phyloP scores from a whole-genome alignment of 2,113 vertebrate species.

The Osmerus mordax region DNA sequence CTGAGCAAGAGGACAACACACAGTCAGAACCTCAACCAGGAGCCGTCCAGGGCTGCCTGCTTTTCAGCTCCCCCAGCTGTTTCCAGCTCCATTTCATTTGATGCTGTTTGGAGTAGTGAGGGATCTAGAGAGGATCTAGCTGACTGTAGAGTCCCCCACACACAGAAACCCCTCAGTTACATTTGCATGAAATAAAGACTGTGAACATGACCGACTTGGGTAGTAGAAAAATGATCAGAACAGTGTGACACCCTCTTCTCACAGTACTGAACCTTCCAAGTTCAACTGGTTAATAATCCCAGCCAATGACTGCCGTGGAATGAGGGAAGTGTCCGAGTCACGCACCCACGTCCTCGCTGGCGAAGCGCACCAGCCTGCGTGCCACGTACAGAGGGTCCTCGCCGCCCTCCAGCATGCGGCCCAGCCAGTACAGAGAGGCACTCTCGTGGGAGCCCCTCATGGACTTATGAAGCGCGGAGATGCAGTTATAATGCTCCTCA shows the following conservation, averaged over 20 bases:
- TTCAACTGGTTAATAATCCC: background rate
- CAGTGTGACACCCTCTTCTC: background rate
- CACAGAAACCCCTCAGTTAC: background rate
- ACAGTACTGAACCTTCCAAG: background rate
- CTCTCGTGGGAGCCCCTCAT: constrained; percentile 94
- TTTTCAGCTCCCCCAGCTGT: no score
- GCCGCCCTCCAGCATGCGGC: constrained; percentile 95
- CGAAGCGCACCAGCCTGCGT: constrained; percentile 90
- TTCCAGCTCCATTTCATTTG: no score
- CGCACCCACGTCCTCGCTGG: constrained; percentile 94
- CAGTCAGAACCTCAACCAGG: no score
- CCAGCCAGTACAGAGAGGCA: constrained; percentile 94
- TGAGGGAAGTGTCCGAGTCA: constrained; percentile 13
- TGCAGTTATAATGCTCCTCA: constrained; percentile 97
- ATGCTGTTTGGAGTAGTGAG: no score
- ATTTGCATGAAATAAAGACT: background rate
- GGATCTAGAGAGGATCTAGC: no score
- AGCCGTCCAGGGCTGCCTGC: no score
- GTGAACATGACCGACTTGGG: background rate
- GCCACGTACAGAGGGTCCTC: constrained; percentile 95
- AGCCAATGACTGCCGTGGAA: background rate
- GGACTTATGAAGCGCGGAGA: constrained; percentile 94
- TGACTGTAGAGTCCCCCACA: background rate
- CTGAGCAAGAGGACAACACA: constrained; percentile 58
- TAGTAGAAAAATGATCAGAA: background rate